These are phyloP conservation scores for Phalangium opilio DNA, from an alignment of 2,888 invertebrate species.

Conservation along the genomic window DNA sequence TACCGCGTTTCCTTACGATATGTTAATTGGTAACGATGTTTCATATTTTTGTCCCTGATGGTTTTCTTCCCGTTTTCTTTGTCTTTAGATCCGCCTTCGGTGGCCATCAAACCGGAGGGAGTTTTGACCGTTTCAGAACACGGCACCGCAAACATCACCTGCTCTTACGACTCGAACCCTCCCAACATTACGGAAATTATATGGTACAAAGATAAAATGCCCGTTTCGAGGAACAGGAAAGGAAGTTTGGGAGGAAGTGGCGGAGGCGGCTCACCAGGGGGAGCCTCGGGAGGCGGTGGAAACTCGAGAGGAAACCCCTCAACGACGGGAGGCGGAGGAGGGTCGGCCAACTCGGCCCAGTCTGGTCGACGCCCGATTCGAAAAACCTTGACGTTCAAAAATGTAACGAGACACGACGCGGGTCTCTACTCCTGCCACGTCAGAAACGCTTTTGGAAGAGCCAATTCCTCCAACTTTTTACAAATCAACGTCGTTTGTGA, in stretches of 20 bases:
- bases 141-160: slow-evolving; percentile 55
- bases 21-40: too few relatives aligned
- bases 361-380: slow-evolving; percentile 39
- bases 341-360: slow-evolving; percentile 32
- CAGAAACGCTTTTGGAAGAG: slow-evolving; percentile 60
- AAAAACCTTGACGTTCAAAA: slow-evolving; percentile 59
- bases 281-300: too few relatives aligned
- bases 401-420: slow-evolving; percentile 58
- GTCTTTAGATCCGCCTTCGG: slow-evolving; percentile 62
- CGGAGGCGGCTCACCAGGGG: too few relatives aligned
- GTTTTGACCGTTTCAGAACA: slow-evolving; percentile 66
- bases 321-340: slow-evolving; percentile 3
- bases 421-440: slow-evolving; percentile 71
- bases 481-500: slow-evolving; percentile 68
- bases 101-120: slow-evolving; percentile 48
- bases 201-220: slow-evolving; percentile 40
- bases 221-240: too few relatives aligned
- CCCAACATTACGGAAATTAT: slow-evolving; percentile 54
- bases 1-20: too few relatives aligned
- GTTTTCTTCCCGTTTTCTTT: too few relatives aligned
- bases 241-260: too few relatives aligned
- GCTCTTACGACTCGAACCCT: slow-evolving; percentile 74
- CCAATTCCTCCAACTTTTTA: slow-evolving; percentile 53
- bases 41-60: too few relatives aligned
- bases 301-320: too few relatives aligned